phyloP scores from a whole-genome alignment of 1,140 invertebrate genomes.

The Drosophila sproati region DNA sequence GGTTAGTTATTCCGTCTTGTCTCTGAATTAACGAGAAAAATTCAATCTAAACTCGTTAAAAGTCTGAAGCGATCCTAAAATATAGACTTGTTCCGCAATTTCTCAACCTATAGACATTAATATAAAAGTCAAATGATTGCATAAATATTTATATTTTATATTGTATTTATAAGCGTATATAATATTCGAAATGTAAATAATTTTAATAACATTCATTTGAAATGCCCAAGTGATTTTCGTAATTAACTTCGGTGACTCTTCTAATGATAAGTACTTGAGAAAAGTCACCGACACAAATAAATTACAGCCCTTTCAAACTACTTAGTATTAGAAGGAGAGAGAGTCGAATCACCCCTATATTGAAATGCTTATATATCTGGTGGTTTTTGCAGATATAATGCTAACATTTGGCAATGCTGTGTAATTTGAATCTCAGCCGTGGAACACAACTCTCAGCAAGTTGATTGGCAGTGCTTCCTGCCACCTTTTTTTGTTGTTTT shows the following conservation, averaged over 20 bases:
- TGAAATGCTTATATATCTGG: conserved; percentile 8
- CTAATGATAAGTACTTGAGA: conserved; percentile 8
- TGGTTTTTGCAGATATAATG: conserved; percentile 50
- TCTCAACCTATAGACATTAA: too few species aligned
- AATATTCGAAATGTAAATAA: background rate
- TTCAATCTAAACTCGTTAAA: too few species aligned
- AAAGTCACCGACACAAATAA: background rate
- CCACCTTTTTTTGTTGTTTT: conserved; percentile 16
- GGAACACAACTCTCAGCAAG: conserved; percentile 36
- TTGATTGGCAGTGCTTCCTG: conserved; percentile 49
- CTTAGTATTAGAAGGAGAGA: conserved; percentile 15
- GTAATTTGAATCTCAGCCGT: conserved; percentile 69
- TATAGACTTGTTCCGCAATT: too few species aligned
- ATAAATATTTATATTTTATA: too few species aligned
- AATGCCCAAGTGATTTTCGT: background rate
- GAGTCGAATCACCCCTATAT: conserved; percentile 23
- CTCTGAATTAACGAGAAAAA: too few species aligned
- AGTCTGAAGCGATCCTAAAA: too few species aligned
- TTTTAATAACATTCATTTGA: background rate
- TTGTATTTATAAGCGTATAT: background rate
- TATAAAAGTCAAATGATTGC: too few species aligned
- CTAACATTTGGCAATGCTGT: conserved; percentile 58
- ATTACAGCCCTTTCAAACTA: conserved; percentile 13
- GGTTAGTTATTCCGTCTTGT: too few species aligned
- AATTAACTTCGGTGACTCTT: conserved; percentile 20